phyloP scores from a whole-genome alignment of 2,888 invertebrate species.

The Apodemia duryi region DNA sequence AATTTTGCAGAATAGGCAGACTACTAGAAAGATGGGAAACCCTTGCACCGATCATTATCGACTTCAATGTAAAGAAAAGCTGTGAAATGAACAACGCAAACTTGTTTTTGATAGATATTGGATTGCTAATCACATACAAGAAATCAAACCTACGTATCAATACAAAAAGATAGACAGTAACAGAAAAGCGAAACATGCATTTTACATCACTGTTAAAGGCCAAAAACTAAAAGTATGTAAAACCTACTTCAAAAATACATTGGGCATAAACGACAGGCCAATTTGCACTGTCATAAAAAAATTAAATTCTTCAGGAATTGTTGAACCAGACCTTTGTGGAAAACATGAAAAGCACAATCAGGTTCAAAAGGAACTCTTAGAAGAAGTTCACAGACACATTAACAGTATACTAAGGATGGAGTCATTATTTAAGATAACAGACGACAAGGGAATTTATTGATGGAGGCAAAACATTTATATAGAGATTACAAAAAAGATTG shows the following conservation, averaged over 20 bases:
- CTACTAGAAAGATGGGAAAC: too few species aligned
- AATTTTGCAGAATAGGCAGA: too few species aligned
- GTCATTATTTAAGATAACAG: slow-evolving; percentile 5
- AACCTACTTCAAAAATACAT: slow-evolving; percentile 2
- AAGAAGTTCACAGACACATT: neutral
- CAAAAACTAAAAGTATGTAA: slow-evolving; percentile 2
- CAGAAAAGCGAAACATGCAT: slow-evolving; percentile 8
- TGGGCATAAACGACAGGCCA: neutral
- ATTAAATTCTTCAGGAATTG: slow-evolving; percentile 1
- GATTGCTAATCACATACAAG: neutral
- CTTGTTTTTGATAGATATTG: neutral
- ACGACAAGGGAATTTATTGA: slow-evolving; percentile 4
- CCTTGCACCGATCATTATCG: neutral
- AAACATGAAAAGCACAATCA: slow-evolving; percentile 9
- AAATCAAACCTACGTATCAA: slow-evolving; percentile 1
- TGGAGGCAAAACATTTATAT: neutral
- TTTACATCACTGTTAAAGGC: neutral
- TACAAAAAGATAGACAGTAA: slow-evolving; percentile 9
- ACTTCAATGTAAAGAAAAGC: neutral
- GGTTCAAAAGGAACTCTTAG: neutral
- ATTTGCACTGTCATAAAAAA: slow-evolving; percentile 1
- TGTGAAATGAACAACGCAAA: neutral
- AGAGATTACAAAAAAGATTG: neutral
- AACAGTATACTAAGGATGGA: neutral
- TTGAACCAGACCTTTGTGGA: neutral